Evolutionary conservation across 2,888 invertebrate species (phyloP).

Genomic region (Nyleta sp.): DNA sequence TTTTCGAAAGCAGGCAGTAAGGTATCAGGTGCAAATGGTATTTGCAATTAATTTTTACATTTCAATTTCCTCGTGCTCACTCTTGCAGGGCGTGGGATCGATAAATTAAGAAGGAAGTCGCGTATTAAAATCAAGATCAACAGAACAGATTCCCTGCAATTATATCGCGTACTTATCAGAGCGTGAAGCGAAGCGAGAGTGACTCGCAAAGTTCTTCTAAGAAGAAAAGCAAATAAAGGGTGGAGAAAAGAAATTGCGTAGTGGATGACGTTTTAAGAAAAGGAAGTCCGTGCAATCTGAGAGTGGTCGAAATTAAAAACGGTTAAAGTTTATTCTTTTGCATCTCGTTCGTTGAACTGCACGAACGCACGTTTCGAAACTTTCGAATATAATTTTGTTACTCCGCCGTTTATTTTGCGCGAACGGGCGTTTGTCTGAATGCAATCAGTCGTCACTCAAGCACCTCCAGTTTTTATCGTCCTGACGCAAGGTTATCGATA

Average conservation of each 20-base stretch:
- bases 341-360: conserved; percentile 7
- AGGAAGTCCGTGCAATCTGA: conserved; percentile 24
- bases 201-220: conserved; percentile 57
- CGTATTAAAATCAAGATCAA: conserved; percentile 70
- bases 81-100: conserved; percentile 55
- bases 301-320: conserved; percentile 36
- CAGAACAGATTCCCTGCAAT: conserved; percentile 68
- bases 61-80: conserved; percentile 25
- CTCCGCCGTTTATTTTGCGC: neutral
- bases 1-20: neutral
- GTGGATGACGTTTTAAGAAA: conserved; percentile 47
- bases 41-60: conserved; percentile 48
- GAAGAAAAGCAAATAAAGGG: conserved; percentile 59
- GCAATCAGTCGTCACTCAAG: neutral
- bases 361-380: neutral
- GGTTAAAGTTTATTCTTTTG: conserved; percentile 30
- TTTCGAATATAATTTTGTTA: conserved; percentile 12
- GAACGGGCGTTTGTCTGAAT: neutral
- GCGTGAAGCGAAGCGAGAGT: conserved; percentile 67
- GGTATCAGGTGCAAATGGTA: conserved; percentile 13
- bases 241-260: conserved; percentile 56
- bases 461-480: neutral
- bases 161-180: conserved; percentile 74
- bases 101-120: conserved; percentile 72
- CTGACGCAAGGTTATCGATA: neutral